Percentiles rank a stretch among this genome's conserved stretches.
These are phyloP conservation scores for Oreohelix idahoensis DNA, from an alignment of 1,140 invertebrate species.

Conservation along the genomic window DNA sequence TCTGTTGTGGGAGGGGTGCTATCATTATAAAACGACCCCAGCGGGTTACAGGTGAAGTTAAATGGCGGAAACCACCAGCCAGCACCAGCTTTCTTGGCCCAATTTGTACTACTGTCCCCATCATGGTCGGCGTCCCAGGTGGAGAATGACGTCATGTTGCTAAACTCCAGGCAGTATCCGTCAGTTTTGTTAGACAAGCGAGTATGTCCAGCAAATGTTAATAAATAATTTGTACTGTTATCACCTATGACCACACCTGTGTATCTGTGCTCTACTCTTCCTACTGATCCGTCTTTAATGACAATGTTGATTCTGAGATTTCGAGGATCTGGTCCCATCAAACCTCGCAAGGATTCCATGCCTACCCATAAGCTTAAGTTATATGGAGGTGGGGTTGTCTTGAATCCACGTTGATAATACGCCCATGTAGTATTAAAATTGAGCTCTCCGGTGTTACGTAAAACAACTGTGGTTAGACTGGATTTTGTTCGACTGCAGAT, in stretches of 20 bases:
- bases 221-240: neutral
- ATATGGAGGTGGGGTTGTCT: neutral
- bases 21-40: neutral
- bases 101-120: neutral
- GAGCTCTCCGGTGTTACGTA: neutral
- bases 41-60: neutral
- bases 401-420: neutral
- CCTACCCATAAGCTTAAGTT: neutral
- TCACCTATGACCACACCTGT: neutral
- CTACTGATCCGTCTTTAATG: neutral
- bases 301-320: neutral
- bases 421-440: neutral
- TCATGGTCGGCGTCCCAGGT: conserved; percentile 6
- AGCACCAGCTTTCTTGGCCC: neutral
- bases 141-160: neutral
- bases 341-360: neutral
- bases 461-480: neutral
- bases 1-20: neutral
- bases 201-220: neutral
- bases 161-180: neutral
- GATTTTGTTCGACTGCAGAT: neutral
- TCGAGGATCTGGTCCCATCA: neutral
- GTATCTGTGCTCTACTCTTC: neutral
- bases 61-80: conserved; percentile 3
- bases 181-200: neutral